These are phyloP conservation scores for Trematomus bernacchii DNA, from an alignment of 2,797 vertebrate genomes.

Conservation along the genomic window DNA sequence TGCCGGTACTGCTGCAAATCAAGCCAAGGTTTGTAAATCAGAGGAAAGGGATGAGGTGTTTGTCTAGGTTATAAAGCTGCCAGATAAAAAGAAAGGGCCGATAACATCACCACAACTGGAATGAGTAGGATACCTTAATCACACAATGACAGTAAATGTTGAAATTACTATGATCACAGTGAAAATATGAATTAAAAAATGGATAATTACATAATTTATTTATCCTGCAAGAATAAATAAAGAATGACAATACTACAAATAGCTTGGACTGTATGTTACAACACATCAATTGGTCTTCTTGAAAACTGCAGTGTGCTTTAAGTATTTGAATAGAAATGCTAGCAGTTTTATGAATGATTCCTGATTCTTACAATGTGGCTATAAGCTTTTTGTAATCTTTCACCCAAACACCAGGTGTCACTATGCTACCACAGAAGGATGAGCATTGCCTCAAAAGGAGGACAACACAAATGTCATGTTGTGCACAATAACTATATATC, in stretches of 20 bases:
- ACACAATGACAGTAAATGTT: background rate
- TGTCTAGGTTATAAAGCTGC: constrained; percentile 18
- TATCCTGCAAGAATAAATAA: background rate
- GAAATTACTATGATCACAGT: background rate
- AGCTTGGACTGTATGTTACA: background rate
- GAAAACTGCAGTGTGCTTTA: background rate
- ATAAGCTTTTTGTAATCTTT: constrained; percentile 28
- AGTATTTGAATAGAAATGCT: background rate
- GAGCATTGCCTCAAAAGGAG: background rate
- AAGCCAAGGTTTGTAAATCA: constrained; percentile 20
- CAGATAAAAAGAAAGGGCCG: background rate
- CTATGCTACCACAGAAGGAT: constrained; percentile 8
- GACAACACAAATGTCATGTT: background rate
- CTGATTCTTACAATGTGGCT: background rate
- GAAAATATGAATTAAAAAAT: background rate
- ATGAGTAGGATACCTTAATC: constrained; percentile 12
- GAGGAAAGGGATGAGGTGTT: constrained; percentile 31
- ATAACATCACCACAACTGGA: background rate
- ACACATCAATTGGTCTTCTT: background rate
- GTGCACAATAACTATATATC: too few relatives aligned
- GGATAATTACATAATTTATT: background rate
- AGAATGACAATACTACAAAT: background rate
- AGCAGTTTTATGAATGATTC: background rate
- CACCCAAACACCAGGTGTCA: constrained; percentile 55
- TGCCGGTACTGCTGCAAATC: background rate